Percentiles rank a stretch among this genome's conserved stretches.
These are phyloP conservation scores for Tupaia tana DNA, from an alignment of 2,113 vertebrate species.

Conservation along the genomic window DNA sequence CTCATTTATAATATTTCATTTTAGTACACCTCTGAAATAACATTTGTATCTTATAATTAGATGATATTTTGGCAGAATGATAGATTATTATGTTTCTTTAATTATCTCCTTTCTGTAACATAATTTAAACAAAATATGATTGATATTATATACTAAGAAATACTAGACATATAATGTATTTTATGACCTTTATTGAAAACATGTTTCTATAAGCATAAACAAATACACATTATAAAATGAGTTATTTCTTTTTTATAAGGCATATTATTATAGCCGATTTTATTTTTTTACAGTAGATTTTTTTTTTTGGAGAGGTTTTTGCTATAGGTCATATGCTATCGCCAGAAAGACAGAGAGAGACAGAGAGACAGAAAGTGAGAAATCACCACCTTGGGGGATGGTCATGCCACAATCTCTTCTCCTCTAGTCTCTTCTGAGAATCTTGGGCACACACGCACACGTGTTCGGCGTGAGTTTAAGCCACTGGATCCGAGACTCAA, in stretches of 20 bases:
- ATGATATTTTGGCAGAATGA: conserved; percentile 25
- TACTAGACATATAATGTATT: background rate
- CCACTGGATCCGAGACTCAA: no score
- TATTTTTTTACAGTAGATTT: background rate
- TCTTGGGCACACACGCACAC: no score
- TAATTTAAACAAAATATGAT: background rate
- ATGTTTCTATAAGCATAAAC: conserved; percentile 12
- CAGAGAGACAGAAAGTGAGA: no score
- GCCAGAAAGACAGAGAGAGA: no score
- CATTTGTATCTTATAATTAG: conserved; percentile 33
- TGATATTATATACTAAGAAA: background rate
- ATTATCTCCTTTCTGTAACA: conserved; percentile 19
- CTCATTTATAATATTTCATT: conserved; percentile 39
- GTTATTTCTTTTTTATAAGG: background rate
- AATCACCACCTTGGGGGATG: no score
- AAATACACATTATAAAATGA: conserved; percentile 31
- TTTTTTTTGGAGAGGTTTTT: no score
- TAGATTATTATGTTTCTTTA: background rate
- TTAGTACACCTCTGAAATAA: conserved; percentile 31
- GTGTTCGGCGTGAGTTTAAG: no score
- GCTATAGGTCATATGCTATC: no score
- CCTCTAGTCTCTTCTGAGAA: no score
- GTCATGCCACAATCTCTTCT: no score
- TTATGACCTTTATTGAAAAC: conserved; percentile 45
- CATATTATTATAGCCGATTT: background rate